These are phyloP conservation scores for Leptothorax acervorum DNA, from an alignment of 2,888 invertebrate genomes.

Conservation along the genomic window DNA sequence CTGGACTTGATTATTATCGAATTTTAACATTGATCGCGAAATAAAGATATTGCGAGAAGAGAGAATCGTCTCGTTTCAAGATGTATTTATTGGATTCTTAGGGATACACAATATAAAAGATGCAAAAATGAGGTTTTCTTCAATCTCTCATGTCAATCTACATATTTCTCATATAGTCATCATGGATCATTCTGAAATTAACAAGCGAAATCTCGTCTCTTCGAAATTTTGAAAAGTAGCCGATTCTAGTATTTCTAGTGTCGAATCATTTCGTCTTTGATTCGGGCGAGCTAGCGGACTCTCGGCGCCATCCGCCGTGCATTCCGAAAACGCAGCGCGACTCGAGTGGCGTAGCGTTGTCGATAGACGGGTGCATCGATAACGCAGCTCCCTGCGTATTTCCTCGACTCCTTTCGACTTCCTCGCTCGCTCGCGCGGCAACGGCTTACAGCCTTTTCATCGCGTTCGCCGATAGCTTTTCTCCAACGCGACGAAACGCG, in stretches of 20 bases:
- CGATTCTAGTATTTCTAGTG: neutral
- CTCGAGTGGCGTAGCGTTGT: neutral
- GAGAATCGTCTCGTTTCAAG: neutral
- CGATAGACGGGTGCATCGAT: constrained; percentile 45
- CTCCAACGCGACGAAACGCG: neutral
- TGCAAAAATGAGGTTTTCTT: neutral
- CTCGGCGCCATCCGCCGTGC: constrained; percentile 55
- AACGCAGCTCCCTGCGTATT: constrained; percentile 53
- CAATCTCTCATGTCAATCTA: neutral
- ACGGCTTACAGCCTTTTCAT: neutral
- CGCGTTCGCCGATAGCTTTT: neutral
- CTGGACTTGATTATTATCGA: neutral
- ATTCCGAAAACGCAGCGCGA: neutral
- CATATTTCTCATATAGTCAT: no score
- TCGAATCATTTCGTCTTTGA: neutral
- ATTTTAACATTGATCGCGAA: neutral
- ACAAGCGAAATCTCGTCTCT: neutral
- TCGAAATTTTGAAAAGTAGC: neutral
- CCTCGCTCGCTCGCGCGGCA: neutral
- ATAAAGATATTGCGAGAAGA: neutral
- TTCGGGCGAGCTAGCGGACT: constrained; percentile 9
- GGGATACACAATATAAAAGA: no score
- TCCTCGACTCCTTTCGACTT: neutral
- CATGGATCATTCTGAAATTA: neutral
- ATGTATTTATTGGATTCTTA: neutral